A percentile compares a stretch with the other conserved stretches of the same genome.
Evolutionary conservation across 2,888 invertebrate genomes (phyloP).

Genomic region (Drosophila prostipennis): DNA sequence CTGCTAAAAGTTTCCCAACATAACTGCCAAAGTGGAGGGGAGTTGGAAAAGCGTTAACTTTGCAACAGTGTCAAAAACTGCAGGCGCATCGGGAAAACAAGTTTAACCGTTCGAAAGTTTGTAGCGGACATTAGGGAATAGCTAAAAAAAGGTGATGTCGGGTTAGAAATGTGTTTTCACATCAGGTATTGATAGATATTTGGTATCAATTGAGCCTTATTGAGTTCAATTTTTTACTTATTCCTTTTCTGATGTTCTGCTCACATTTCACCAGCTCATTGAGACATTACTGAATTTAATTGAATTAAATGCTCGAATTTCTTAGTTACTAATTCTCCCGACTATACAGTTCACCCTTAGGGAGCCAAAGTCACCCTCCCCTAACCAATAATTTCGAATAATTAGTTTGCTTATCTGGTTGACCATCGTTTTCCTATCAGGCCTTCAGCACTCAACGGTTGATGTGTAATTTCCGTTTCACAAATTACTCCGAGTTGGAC

Average conservation of each 20-base stretch:
- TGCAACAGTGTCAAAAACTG: conserved; percentile 45
- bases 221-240: no score
- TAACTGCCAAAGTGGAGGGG: conserved; percentile 18
- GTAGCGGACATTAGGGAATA: background rate
- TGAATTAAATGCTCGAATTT: no score
- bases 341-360: background rate
- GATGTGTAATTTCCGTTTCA: background rate
- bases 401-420: conserved; percentile 4
- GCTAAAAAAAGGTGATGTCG: background rate
- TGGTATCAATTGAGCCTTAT: no score
- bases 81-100: conserved; percentile 28
- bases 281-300: background rate
- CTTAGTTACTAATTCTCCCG: no score
- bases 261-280: background rate
- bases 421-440: background rate
- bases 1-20: conserved; percentile 36
- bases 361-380: background rate
- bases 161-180: background rate
- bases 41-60: conserved; percentile 28
- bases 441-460: background rate
- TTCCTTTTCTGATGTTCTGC: no score
- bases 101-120: conserved; percentile 37
- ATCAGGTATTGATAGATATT: no score
- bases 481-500: conserved; percentile 4
- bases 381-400: background rate